Base-by-base conservation (phyloP, 2,113 vertebrate genomes). In the Heterochromis multidens region DNA sequence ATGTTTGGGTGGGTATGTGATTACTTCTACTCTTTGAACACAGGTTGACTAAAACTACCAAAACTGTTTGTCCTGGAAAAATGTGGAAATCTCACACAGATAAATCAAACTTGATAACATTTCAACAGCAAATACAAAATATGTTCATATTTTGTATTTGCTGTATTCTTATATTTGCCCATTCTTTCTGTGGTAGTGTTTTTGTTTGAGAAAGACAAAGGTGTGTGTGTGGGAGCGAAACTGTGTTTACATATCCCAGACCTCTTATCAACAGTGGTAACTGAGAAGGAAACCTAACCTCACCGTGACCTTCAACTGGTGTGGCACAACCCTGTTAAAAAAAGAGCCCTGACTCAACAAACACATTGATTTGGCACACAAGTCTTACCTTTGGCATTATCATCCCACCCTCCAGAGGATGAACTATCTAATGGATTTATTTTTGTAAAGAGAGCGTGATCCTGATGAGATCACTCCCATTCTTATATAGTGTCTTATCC, bases 191-290 rank as follows among this genome's bases (percentile, higher is more conserved):
- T 12, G 40, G 27, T n/a, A 10, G 70, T 23, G 54, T 72, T 40
- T 88, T 54, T 49, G 77, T 84, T 80, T 52, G 82, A 72, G 49
- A 85, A 31, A 83, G 67, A 72, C 35, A 85, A 72, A 85, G 40
- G 49, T 56, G 19, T 77, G 19, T 77, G 43, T 58, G 79, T 83
- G 70, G 77, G 87, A 91, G 81, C 80, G 74, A 79, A 78, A 87
- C 46, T 57, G 19, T 93, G 90, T 95, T 94, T 94, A 89, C 89
- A 89, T 89, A 83, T 94, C 85, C 85, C 87, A 90, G 67, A 83
- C 78, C 88, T 88, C 88, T 92, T 91, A 94, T 95, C 94, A 89
- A 58, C 86, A 86, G 49, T 58, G 81, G 84, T 14, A 21, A 87
- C 79, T 59, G 62, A 82, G 56, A 82, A 77, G 35, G 86, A 89